phyloP scores from a whole-genome alignment of 2,113 vertebrate species.

The Malaclemys terrapin region DNA sequence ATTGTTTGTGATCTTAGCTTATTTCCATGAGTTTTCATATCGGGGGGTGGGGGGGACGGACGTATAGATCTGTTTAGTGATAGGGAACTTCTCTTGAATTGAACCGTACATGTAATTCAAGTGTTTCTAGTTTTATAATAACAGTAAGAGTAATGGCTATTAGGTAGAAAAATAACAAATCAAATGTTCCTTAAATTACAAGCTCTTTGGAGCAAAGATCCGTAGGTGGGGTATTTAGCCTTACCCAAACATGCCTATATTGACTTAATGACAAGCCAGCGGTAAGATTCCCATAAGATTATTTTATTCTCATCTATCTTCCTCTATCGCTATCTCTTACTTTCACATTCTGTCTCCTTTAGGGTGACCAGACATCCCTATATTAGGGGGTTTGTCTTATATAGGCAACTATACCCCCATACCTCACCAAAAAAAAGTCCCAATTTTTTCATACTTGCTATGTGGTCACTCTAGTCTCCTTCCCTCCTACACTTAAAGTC shows the following conservation, averaged over 20 bases:
- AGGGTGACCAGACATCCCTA: not conserved
- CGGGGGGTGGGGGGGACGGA: too few relatives aligned
- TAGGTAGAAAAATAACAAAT: not conserved
- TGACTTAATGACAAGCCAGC: not conserved
- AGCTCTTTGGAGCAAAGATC: not conserved
- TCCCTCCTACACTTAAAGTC: not conserved
- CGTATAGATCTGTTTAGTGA: not conserved
- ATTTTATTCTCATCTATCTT: not conserved
- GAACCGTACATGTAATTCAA: not conserved
- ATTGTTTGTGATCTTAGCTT: not conserved
- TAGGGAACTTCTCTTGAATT: not conserved
- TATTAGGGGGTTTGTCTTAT: not conserved
- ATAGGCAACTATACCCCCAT: not conserved
- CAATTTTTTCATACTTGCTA: not conserved
- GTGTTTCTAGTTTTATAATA: not conserved
- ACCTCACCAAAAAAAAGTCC: not conserved
- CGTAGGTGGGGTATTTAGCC: not conserved
- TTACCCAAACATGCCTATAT: not conserved
- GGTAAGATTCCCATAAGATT: not conserved
- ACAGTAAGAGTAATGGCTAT: not conserved
- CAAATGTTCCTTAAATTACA: not conserved
- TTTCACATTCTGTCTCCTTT: not conserved
- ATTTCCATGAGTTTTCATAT: not conserved
- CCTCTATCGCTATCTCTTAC: not conserved
- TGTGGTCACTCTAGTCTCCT: not conserved